Evolutionary conservation across 2,797 vertebrate genomes (phyloP).

Genomic region (Ciconia nigra): DNA sequence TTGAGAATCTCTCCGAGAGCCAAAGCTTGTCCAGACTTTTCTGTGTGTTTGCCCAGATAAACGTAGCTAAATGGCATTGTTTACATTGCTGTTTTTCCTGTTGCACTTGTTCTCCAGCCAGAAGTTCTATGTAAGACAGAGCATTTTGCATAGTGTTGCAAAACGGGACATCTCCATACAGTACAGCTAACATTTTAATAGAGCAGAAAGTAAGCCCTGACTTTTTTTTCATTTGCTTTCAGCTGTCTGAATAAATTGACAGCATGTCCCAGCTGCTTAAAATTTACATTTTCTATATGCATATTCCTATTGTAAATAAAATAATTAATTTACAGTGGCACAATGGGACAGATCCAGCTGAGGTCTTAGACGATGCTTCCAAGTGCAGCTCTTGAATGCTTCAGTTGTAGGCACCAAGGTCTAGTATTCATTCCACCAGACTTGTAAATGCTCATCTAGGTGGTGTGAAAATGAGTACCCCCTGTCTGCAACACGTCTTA

Average conservation of each 20-base stretch:
- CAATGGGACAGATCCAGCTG: not conserved
- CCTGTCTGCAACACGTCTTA: accelerated
- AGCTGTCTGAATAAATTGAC: not conserved
- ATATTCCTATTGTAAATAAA: not conserved
- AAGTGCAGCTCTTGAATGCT: not conserved
- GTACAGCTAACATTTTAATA: not conserved
- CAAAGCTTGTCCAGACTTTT: constrained; percentile 13
- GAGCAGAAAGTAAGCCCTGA: not conserved
- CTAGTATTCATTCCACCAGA: not conserved
- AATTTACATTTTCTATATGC: not conserved
- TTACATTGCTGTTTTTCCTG: constrained; percentile 38
- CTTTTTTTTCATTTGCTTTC: not conserved
- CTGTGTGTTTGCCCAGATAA: not conserved
- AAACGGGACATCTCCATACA: not conserved
- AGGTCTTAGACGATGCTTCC: not conserved
- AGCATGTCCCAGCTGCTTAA: not conserved
- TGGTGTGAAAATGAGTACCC: not conserved
- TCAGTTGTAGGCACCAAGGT: not conserved
- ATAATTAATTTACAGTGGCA: not conserved
- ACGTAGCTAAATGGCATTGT: not conserved
- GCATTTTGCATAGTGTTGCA: not conserved
- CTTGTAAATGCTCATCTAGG: not conserved
- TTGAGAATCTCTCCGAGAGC: not conserved
- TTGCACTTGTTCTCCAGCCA: constrained; percentile 14
- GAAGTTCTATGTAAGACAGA: not conserved